Evolutionary conservation across 92 coral and sea anemone species (phyloP).

Genomic region (Pocillopora meandrina): DNA sequence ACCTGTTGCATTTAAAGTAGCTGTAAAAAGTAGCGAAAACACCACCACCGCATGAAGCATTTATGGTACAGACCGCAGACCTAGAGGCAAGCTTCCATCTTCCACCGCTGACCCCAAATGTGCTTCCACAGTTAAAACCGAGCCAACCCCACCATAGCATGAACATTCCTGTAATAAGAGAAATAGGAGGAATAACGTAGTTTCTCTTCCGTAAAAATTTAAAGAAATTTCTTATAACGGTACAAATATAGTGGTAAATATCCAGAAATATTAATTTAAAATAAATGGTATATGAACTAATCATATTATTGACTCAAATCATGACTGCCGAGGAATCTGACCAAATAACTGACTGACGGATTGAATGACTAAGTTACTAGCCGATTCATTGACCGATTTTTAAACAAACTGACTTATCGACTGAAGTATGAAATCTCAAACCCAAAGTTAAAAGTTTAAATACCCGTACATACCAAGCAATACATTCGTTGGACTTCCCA

Average conservation of each 20-base stretch:
- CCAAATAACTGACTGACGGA: too few relatives aligned
- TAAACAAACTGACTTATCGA: not conserved
- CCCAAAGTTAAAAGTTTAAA: too few relatives aligned
- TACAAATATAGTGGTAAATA: too few relatives aligned
- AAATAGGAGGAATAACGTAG: not conserved
- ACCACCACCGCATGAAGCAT: conserved; percentile 88
- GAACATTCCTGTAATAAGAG: conserved; percentile 56
- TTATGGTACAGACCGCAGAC: conserved; percentile 89
- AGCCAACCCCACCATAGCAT: conserved; percentile 91
- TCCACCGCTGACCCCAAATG: conserved; percentile 84
- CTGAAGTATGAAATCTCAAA: not conserved
- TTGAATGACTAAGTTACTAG: too few relatives aligned
- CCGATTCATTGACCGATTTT: too few relatives aligned
- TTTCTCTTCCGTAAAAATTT: too few relatives aligned
- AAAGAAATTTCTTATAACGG: too few relatives aligned
- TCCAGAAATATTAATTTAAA: too few relatives aligned
- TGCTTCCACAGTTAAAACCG: conserved; percentile 82
- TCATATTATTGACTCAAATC: too few relatives aligned
- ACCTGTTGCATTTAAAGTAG: conserved; percentile 64
- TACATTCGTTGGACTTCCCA: conserved; percentile 77
- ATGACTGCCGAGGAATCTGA: too few relatives aligned
- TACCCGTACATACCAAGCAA: conserved; percentile 45
- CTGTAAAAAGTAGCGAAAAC: conserved; percentile 76
- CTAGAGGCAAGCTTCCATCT: conserved; percentile 82
- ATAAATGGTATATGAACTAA: too few relatives aligned